phyloP scores from a whole-genome alignment of 2,888 invertebrate species.

The Parapristionchus giblindavisi region DNA sequence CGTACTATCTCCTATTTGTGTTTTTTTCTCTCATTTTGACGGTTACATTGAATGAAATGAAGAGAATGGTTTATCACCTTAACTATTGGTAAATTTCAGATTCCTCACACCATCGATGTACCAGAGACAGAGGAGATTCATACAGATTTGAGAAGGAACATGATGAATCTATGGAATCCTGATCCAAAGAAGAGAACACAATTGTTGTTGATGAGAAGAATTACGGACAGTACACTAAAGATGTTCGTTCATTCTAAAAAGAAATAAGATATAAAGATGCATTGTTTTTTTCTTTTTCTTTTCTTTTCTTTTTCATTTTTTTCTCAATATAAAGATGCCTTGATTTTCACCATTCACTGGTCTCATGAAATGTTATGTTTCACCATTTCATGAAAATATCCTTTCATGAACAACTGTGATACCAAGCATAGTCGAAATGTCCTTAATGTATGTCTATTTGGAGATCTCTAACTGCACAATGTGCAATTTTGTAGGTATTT shows the following conservation, averaged over 20 bases:
- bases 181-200: background rate
- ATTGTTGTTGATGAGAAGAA: constrained; percentile 47
- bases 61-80: background rate
- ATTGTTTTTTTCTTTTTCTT: too few species aligned
- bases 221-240: constrained; percentile 66
- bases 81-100: background rate
- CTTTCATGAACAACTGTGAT: too few species aligned
- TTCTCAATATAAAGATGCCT: too few species aligned
- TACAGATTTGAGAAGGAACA: constrained; percentile 13
- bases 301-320: too few species aligned
- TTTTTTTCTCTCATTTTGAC: background rate
- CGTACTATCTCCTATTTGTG: too few species aligned
- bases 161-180: constrained; percentile 10
- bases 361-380: too few species aligned
- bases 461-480: too few species aligned
- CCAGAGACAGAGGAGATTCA: constrained; percentile 27
- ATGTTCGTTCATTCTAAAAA: constrained; percentile 46
- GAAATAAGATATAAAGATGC: background rate
- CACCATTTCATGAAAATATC: too few species aligned
- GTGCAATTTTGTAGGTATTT: too few species aligned
- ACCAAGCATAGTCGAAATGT: too few species aligned
- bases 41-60: background rate
- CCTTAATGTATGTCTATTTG: too few species aligned
- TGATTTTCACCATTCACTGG: too few species aligned
- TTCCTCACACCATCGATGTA: constrained; percentile 1